Base-by-base conservation (phyloP, 2,113 vertebrate genomes). In the Anarhynchus alexandrinus region DNA sequence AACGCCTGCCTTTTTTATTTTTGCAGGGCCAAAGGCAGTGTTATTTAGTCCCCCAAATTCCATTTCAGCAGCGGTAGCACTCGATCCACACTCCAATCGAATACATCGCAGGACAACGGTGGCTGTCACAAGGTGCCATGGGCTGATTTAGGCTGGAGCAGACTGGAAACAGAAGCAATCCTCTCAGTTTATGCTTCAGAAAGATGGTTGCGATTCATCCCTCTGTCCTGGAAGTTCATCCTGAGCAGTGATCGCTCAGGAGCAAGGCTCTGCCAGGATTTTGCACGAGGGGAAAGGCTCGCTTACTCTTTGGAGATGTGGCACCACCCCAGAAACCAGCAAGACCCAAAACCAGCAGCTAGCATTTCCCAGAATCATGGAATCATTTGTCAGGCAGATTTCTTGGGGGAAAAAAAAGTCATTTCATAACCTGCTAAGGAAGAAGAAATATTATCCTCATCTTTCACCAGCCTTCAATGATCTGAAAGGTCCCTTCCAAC, bases 31-130 rank as follows among this genome's bases (percentile, higher is more conserved):
- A 1, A 15, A 64, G 49, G 49, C 61, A 29, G 12, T 7, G 82
- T 12, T 27, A 58, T 79, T 80, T 38, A 58, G 36, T 26, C 32
- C 59, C 67, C 43, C 40, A 40, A 0, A 8, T 55, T 32, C 13
- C 79, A 52, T 67, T 47, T 22, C 1, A 15, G 67, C 58, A 47
- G 25, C 1, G 8, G 38, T 3, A 70, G 47, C 38, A n/a, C 32
- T 84, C 1, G 0, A 23, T 59, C 45, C 13, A 52, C 67, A 5
- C 66, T 70, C 34, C 20, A 18, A 1, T 7, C 3, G 12, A 69
- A 62, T 32, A 15, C 17, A 4, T 7, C 0, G 4, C 26, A 55
- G 32, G 7, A 38, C 55, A 8, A 4, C 11, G 1, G 51, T 9
- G 66, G 45, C 80, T 73, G 67, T 16, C 45, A 17, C 23, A 30